Evolutionary conservation across 2,113 vertebrate genomes (phyloP).

Genomic region (Pongo pygmaeus): DNA sequence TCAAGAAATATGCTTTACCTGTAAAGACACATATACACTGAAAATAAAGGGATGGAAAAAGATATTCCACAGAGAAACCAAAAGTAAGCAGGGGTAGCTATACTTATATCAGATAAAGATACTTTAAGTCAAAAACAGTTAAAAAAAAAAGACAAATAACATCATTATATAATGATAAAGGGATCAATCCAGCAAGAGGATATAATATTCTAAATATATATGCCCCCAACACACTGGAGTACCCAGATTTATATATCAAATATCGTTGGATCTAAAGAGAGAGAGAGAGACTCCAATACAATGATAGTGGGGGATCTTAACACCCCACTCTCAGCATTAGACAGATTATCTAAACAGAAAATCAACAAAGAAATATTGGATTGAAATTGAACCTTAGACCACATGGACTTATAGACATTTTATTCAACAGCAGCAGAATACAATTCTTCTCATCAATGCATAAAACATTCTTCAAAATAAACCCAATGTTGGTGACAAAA

Average conservation of each 20-base stretch:
- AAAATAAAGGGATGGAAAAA: neutral
- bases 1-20: neutral
- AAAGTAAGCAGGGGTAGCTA: neutral
- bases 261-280: neutral
- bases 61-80: neutral
- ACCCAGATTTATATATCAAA: neutral
- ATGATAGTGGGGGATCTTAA: neutral
- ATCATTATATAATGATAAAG: neutral
- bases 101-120: neutral
- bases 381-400: neutral
- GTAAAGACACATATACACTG: neutral
- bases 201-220: neutral
- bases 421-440: neutral
- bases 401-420: neutral
- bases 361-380: neutral
- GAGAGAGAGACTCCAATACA: neutral
- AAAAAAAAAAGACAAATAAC: neutral
- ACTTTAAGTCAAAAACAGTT: neutral
- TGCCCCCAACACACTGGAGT: neutral
- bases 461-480: neutral
- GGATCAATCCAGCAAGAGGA: neutral
- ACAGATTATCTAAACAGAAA: neutral
- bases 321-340: neutral
- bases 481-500: neutral
- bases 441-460: neutral